Base-by-base conservation (phyloP, 23 tunicate species). In the Aplidium turbinatum region DNA sequence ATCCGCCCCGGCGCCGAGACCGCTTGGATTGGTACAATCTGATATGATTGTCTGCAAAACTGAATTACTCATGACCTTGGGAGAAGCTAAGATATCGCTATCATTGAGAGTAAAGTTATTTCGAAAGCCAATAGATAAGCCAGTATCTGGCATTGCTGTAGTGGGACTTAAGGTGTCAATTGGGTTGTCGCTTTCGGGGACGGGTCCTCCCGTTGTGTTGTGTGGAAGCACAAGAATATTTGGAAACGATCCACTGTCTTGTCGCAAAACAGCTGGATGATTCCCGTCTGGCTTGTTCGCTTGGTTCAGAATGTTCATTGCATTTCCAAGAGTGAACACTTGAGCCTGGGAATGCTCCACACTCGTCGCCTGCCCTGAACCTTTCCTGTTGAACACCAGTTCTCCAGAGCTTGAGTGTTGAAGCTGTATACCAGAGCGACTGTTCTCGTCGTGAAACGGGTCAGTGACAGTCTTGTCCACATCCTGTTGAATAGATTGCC, bases 261-360 rank as follows among this genome's bases (percentile, higher is more conserved):
- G 70, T 33, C 11, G n/a, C n/a, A n/a, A n/a, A n/a, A n/a, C n/a
- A n/a, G n/a, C 20, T 63, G 70, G 33, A 28, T 63, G 46, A 1
- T 29, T 2, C 70, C 35, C 45, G 22, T 34, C 35, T 32, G 70
- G 70, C 2, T 35, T 63, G 46, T 32, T 48, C 16, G 35, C 22
- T 29, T 32, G 66, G 33, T 78, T 75, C 5, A 78, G 34, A 11
- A 78, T 78, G 21, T 65, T 35, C 75, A 78, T 78, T 3, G 66
- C 48, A 22, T 66, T 70, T 47, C 47, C 3, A 4, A 70, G 29
- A 22, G 58, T 28, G 24, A 70, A 70, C 3, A 47, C 35, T 16
- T 70, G 76, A 34, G 47, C 58, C 76, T 70, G 76, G n/a, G n/a
- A n/a, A n/a, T n/a, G n/a, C n/a, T n/a, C n/a, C n/a, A n/a, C n/a